Percentiles rank a stretch among this genome's conserved stretches.
Conservation (phyloP, 2,797 vertebrate genomes). For the Macrochelys suwanniensis region DNA sequence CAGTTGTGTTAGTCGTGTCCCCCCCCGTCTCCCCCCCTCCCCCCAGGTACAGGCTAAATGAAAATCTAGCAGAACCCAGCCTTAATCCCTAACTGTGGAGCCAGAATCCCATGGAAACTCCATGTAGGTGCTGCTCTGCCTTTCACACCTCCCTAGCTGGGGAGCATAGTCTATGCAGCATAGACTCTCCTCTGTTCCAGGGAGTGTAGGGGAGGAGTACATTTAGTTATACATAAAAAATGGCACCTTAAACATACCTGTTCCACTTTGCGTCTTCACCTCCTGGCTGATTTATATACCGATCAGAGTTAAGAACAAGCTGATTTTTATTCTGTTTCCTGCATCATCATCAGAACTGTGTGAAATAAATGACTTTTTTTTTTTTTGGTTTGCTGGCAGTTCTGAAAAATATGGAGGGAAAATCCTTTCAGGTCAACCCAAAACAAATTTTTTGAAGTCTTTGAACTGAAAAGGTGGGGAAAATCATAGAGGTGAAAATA, state of each 20-base stretch:
- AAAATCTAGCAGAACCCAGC: not conserved
- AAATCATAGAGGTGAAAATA: not conserved
- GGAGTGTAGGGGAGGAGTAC: not conserved
- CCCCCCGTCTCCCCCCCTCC: not conserved
- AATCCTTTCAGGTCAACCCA: not conserved
- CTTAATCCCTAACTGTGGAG: not conserved
- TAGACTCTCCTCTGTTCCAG: not conserved
- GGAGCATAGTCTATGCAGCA: not conserved
- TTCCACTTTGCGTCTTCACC: not conserved
- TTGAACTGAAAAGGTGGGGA: not conserved
- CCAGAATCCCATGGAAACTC: not conserved
- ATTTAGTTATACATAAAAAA: not conserved
- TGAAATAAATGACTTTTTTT: not conserved
- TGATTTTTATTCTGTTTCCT: not conserved
- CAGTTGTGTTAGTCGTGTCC: not conserved
- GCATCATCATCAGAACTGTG: not conserved
- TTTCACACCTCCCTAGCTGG: not conserved
- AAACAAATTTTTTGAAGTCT: not conserved
- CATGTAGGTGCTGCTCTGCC: not conserved
- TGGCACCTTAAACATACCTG: not conserved
- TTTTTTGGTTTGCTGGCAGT: not conserved
- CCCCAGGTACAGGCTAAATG: not conserved
- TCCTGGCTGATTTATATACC: not conserved
- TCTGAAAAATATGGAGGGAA: not conserved
- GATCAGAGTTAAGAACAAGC: not conserved